These are phyloP conservation scores for Pteropus rufus DNA, from an alignment of 2,797 vertebrate species.

Conservation along the genomic window DNA sequence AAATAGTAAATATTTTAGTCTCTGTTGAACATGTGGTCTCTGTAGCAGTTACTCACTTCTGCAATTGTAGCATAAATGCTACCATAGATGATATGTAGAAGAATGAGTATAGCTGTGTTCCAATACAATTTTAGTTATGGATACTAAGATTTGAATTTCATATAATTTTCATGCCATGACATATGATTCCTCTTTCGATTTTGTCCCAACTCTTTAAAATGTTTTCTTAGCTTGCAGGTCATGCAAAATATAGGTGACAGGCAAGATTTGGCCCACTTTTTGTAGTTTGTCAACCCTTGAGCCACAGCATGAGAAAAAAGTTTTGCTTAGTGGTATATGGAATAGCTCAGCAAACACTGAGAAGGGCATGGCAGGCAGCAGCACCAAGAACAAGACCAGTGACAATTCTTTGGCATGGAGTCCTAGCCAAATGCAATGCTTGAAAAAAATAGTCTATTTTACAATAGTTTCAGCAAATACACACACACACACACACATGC, in stretches of 20 bases:
- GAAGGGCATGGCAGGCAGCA: not conserved
- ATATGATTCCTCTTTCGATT: constrained; percentile 3
- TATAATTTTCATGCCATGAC: not conserved
- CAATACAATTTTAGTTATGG: not conserved
- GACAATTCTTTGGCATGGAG: not conserved
- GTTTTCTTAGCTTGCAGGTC: not conserved
- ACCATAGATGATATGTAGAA: not conserved
- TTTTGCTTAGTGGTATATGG: not conserved
- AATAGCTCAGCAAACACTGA: not conserved
- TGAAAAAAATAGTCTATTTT: not conserved
- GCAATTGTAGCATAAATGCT: not conserved
- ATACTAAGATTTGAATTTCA: constrained; percentile 20
- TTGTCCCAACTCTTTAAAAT: not conserved
- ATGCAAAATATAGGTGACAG: constrained; percentile 9
- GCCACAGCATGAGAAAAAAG: not conserved
- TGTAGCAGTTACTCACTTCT: not conserved
- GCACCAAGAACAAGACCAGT: not conserved
- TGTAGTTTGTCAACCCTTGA: not conserved
- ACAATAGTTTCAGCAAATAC: not conserved
- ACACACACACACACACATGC: not conserved
- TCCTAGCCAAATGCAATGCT: not conserved
- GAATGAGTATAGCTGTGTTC: not conserved
- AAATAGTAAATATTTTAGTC: not conserved
- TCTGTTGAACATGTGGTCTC: not conserved
- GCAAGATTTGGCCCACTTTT: not conserved